A percentile compares a stretch with the other conserved stretches of the same genome.
These are phyloP conservation scores for Etheostoma cragini DNA, from an alignment of 2,113 vertebrate genomes.

Conservation along the genomic window DNA sequence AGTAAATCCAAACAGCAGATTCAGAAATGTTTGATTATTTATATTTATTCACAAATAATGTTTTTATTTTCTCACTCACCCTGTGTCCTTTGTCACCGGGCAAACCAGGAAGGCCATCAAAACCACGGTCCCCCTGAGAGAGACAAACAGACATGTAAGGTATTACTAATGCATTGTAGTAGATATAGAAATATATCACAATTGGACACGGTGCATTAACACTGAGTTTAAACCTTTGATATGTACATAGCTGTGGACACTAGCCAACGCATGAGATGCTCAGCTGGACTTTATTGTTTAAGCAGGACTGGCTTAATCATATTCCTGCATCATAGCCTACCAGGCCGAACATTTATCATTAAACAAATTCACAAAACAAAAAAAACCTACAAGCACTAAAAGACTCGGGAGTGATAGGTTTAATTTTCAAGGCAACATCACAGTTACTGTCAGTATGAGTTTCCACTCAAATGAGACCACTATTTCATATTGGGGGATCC, in stretches of 20 bases:
- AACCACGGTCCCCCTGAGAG: conserved; percentile 94
- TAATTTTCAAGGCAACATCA: not conserved
- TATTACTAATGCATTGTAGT: not conserved
- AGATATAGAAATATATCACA: not conserved
- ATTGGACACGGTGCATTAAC: not conserved
- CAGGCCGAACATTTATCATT: not conserved
- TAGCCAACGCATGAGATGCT: not conserved
- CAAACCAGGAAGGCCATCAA: conserved; percentile 97
- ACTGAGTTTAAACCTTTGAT: not conserved
- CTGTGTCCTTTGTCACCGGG: conserved; percentile 98
- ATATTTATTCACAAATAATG: too few relatives aligned
- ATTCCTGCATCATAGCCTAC: not conserved
- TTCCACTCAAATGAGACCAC: not conserved
- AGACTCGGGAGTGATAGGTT: not conserved
- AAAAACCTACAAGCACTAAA: not conserved
- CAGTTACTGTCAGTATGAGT: not conserved
- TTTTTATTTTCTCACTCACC: conserved; percentile 78
- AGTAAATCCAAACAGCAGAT: too few relatives aligned
- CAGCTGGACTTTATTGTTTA: not conserved
- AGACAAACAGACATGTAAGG: conserved; percentile 5
- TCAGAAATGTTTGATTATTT: too few relatives aligned
- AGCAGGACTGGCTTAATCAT: not conserved
- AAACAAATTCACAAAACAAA: not conserved
- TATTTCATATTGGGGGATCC: not conserved
- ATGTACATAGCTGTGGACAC: not conserved